Evolutionary conservation across 1,140 invertebrate genomes (phyloP).

Genomic region (Copidosoma floridanum): DNA sequence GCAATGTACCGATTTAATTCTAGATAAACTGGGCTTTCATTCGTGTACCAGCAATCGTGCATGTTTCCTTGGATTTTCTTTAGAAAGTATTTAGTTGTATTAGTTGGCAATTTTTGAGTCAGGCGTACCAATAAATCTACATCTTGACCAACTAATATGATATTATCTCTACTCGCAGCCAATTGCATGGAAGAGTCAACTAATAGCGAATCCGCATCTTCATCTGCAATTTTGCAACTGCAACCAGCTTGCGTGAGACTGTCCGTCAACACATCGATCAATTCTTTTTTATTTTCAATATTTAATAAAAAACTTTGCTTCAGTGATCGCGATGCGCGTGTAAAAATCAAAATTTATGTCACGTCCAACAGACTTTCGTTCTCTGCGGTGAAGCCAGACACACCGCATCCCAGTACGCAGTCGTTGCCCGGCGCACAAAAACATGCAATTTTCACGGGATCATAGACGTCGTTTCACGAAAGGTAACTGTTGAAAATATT

Average conservation of each 20-base stretch:
- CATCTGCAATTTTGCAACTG: not conserved
- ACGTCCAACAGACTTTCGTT: no score
- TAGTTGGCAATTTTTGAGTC: not conserved
- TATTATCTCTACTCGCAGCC: not conserved
- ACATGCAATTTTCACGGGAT: no score
- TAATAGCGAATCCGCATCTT: slow-evolving; percentile 10
- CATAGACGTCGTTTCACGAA: no score
- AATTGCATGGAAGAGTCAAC: slow-evolving; percentile 7
- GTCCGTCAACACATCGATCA: slow-evolving; percentile 5
- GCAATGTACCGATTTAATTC: slow-evolving; percentile 13
- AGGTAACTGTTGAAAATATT: no score
- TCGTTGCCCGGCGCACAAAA: no score
- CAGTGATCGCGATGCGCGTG: no score
- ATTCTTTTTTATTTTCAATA: slow-evolving; percentile 10
- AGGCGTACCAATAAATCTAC: slow-evolving; percentile 13
- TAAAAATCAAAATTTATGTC: no score
- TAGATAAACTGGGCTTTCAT: slow-evolving; percentile 6
- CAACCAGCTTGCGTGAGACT: not conserved
- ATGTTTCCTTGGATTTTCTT: not conserved
- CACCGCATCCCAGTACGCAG: no score
- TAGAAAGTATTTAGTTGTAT: slow-evolving; percentile 4
- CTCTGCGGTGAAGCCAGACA: no score
- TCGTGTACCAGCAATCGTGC: not conserved
- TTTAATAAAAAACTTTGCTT: slow-evolving; percentile 16
- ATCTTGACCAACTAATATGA: slow-evolving; percentile 11